Base-by-base conservation (phyloP, 2,797 vertebrate species). In the Sciurus vulgaris region DNA sequence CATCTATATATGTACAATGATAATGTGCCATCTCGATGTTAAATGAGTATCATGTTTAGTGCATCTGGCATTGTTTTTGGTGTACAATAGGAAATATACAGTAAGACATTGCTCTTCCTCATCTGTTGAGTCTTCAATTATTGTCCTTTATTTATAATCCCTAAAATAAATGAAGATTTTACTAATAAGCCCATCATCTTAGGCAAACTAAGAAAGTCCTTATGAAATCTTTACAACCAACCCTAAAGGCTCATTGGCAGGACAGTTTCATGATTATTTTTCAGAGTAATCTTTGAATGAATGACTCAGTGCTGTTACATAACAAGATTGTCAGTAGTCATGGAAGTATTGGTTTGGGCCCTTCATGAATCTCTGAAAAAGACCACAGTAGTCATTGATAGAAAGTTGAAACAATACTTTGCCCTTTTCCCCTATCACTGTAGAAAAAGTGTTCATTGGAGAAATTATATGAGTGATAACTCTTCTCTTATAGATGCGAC, bases 81-180 rank as follows among this genome's bases (percentile, higher is more conserved):
- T 20, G 38, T 81, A 28, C 26, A 82, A 26, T 35, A 91, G 69
- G 67, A 22, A 94, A 63, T 78, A 85, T 38, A 63, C 15, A 78
- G 65, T 82, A 84, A 83, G 9, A 59, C 35, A 82, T 73, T 74
- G 67, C 7, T 15, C 30, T 56, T 95, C 20, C 13, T 90, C 49
- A 18, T 18, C 38, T 88, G 5, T 76, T 72, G 85, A 69, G 5
- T 79, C 44, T 81, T 91, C 78, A 70, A 82, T 54, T 26, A 63
- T 81, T 87, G 26, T 61, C 18, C n/a, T 92, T 91, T 77, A 79
- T n/a, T 26, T 83, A 3, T 83, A 70, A 72, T 90, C 38, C 93
- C n/a, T 84, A 63, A 96, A 96, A 81, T 94, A 87, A 91, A 44
- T 86, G 70, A 95, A 79, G n/a, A 67, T 72, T 92, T 74, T 2